Percentiles rank a stretch among this genome's conserved stretches.
Conservation (phyloP, 2,797 vertebrate species). For the Sebastes kiyomatsui region DNA sequence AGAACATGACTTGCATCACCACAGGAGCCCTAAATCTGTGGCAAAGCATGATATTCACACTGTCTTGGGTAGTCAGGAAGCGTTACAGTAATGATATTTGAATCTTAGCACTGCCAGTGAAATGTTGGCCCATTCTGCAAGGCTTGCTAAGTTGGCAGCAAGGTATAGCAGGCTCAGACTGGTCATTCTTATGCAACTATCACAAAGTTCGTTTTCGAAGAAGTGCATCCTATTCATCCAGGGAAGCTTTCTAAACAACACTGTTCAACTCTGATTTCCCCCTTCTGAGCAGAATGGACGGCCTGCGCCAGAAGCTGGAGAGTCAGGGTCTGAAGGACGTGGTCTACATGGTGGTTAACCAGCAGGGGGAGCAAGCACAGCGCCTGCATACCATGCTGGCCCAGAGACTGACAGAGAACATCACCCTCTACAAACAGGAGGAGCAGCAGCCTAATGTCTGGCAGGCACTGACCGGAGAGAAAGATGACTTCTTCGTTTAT, state of each 20-base stretch:
- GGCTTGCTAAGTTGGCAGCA: neutral
- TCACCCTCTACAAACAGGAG: conserved; percentile 89
- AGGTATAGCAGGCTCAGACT: neutral
- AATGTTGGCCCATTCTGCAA: neutral
- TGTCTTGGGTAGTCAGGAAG: neutral
- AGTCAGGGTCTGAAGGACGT: conserved; percentile 86
- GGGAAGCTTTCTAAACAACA: neutral
- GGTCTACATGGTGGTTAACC: conserved; percentile 90
- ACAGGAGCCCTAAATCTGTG: neutral
- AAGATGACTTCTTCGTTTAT: conserved; percentile 94
- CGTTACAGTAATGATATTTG: neutral
- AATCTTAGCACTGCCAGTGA: neutral
- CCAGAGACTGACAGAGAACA: conserved; percentile 81
- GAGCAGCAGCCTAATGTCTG: conserved; percentile 87
- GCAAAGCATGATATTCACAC: neutral
- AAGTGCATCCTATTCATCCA: neutral
- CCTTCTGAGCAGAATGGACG: conserved; percentile 83
- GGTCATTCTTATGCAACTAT: neutral
- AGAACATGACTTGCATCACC: neutral
- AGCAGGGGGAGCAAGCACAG: conserved; percentile 82
- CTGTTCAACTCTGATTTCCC: neutral
- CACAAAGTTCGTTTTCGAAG: neutral
- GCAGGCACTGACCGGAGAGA: conserved; percentile 86
- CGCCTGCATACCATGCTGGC: conserved; percentile 80
- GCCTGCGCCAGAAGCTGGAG: conserved; percentile 88